Conservation (phyloP, 2,888 invertebrate species). For the Drosophila formosana region DNA sequence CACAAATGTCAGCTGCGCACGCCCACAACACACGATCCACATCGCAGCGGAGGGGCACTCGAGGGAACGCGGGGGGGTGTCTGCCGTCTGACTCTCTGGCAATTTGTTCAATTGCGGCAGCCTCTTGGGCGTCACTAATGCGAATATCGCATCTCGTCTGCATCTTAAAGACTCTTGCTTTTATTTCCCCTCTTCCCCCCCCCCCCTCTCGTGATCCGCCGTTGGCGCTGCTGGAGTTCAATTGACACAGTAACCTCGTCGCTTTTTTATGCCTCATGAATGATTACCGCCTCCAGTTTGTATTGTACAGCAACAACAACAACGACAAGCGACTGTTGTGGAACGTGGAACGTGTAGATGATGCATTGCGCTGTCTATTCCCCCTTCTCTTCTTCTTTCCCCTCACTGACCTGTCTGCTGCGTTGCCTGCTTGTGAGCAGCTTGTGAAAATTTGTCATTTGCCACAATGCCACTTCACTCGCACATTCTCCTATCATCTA, state of each 20-base stretch:
- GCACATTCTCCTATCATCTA: conserved; percentile 40
- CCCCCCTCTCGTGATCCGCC: not conserved
- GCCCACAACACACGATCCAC: conserved; percentile 73
- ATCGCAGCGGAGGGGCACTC: conserved; percentile 11
- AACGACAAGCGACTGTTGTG: conserved; percentile 7
- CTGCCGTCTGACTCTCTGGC: conserved; percentile 23
- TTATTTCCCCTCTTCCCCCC: conserved; percentile 9
- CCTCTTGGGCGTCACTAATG: conserved; percentile 75
- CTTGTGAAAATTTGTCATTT: conserved; percentile 70
- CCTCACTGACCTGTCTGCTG: not conserved
- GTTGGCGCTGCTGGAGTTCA: conserved; percentile 51
- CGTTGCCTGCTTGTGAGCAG: conserved; percentile 19
- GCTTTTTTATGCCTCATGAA: conserved; percentile 53
- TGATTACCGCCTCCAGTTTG: conserved; percentile 69
- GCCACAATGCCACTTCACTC: conserved; percentile 59
- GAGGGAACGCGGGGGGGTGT: not conserved
- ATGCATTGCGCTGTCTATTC: conserved; percentile 47
- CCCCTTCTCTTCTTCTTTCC: not conserved
- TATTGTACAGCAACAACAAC: conserved; percentile 25
- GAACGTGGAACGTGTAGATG: conserved; percentile 30
- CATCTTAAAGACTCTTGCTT: conserved; percentile 69
- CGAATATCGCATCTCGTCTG: conserved; percentile 70
- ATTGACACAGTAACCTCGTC: conserved; percentile 78
- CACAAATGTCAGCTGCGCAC: conserved; percentile 73
- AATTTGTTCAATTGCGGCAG: conserved; percentile 79